Conservation (phyloP, 2,113 vertebrate genomes). For the Hystrix cristata region DNA sequence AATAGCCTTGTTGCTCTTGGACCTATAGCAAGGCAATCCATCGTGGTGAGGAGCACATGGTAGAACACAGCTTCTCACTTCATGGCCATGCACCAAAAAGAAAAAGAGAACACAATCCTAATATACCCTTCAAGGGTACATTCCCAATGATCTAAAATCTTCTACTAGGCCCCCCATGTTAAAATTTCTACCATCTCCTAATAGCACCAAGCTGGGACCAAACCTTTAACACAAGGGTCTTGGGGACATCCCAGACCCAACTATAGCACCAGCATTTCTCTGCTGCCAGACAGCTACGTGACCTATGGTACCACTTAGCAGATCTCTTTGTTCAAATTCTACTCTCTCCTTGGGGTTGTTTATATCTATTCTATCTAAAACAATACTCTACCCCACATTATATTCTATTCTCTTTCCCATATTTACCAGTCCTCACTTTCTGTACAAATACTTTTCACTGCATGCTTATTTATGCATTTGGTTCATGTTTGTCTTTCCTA, state of each 20-base stretch:
- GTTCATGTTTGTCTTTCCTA: background rate
- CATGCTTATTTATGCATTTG: background rate
- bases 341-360: background rate
- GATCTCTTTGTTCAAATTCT: background rate
- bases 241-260: background rate
- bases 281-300: background rate
- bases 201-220: background rate
- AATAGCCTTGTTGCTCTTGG: too few species aligned
- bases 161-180: background rate
- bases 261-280: fast-evolving
- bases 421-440: background rate
- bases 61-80: fast-evolving
- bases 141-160: background rate
- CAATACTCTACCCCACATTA: too few species aligned
- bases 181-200: too few species aligned
- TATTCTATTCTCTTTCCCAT: background rate
- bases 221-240: fast-evolving
- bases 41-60: background rate
- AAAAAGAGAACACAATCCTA: background rate
- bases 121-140: fast-evolving
- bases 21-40: background rate
- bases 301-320: background rate
- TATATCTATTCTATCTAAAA: background rate
- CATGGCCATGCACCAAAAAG: too few species aligned
- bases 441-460: background rate